Percentiles rank a stretch among this genome's conserved stretches.
Evolutionary conservation across 2,113 vertebrate genomes (phyloP).

Genomic region (Lathamus discolor): DNA sequence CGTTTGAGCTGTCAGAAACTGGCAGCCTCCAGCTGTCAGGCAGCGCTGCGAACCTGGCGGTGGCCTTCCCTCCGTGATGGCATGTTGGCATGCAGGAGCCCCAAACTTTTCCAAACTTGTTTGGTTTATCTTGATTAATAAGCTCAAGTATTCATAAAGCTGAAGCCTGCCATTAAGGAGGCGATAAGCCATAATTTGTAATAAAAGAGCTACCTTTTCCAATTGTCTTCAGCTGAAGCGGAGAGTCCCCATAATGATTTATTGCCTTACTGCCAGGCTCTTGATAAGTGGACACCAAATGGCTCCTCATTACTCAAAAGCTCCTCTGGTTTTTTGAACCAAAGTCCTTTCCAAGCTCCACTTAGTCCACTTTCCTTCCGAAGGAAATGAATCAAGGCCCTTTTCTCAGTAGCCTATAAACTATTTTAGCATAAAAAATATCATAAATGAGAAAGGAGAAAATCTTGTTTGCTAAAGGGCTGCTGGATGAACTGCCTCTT

Average conservation of each 20-base stretch:
- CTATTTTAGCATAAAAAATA: constrained; percentile 84
- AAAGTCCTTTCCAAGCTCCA: constrained; percentile 76
- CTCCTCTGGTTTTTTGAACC: constrained; percentile 78
- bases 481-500: constrained; percentile 82
- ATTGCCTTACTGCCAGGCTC: constrained; percentile 79
- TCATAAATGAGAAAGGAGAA: constrained; percentile 84
- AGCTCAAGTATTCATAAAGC: constrained; percentile 65
- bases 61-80: not conserved
- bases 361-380: constrained; percentile 74
- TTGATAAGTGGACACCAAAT: constrained; percentile 83
- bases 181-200: constrained; percentile 83
- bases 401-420: constrained; percentile 79
- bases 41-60: accelerated
- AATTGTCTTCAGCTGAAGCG: constrained; percentile 72
- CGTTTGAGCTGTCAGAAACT: constrained; percentile 33
- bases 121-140: constrained; percentile 52
- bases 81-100: not conserved
- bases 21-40: constrained; percentile 10
- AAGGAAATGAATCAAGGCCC: constrained; percentile 82
- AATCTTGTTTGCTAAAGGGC: constrained; percentile 84
- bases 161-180: constrained; percentile 73
- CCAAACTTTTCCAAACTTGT: constrained; percentile 23
- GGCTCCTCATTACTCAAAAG: constrained; percentile 84
- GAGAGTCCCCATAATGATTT: constrained; percentile 81
- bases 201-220: constrained; percentile 79